These are phyloP conservation scores for Scomberomorus guttatus DNA, from an alignment of 2,797 vertebrate genomes.

Conservation along the genomic window DNA sequence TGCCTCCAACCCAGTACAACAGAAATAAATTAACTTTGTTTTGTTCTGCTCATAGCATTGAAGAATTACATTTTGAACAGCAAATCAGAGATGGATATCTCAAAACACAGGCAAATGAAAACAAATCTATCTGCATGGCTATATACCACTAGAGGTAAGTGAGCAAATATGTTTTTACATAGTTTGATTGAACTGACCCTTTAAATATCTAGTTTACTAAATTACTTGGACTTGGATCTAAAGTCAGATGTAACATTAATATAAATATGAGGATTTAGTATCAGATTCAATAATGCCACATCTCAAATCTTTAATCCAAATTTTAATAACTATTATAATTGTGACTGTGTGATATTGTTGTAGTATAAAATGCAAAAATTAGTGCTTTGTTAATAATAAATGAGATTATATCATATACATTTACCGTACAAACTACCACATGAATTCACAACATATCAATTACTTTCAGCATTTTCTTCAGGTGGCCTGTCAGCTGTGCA, in stretches of 20 bases:
- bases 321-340: slow-evolving; percentile 11
- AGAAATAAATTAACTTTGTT: not conserved
- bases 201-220: slow-evolving; percentile 37
- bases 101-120: no score
- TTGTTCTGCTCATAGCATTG: not conserved
- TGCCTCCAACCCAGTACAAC: not conserved
- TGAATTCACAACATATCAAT: not conserved
- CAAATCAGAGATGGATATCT: no score
- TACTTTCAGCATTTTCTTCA: not conserved
- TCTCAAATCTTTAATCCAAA: slow-evolving; percentile 1
- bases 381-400: slow-evolving; percentile 11
- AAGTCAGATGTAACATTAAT: not conserved
- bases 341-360: slow-evolving; percentile 29
- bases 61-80: no score
- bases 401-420: slow-evolving; percentile 4
- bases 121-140: no score
- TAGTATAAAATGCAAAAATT: slow-evolving; percentile 15
- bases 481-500: not conserved
- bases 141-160: not conserved
- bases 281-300: not conserved
- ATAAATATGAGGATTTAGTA: not conserved
- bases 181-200: slow-evolving; percentile 16
- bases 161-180: not conserved
- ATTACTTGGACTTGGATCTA: not conserved
- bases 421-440: slow-evolving; percentile 10